A percentile compares a stretch with the other conserved stretches of the same genome.
Evolutionary conservation across 2,888 invertebrate species (phyloP).

Genomic region (Acronicta psi): DNA sequence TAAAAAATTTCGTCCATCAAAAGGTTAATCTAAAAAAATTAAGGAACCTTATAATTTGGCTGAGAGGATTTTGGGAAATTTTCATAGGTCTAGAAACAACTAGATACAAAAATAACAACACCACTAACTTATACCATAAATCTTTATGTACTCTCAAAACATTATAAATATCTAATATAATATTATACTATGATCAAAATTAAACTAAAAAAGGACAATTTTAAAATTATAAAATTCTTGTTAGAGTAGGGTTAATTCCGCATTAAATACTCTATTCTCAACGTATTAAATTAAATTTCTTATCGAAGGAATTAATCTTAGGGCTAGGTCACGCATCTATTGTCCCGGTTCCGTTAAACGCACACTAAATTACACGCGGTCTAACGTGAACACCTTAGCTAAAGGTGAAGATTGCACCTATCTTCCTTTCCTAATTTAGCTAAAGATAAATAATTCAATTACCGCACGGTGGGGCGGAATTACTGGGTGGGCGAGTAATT

Average conservation of each 20-base stretch:
- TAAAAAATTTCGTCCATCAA: no score
- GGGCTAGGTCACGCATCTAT: slow-evolving; percentile 71
- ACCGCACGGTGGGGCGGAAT: slow-evolving; percentile 68
- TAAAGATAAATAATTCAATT: slow-evolving; percentile 84
- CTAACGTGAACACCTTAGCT: slow-evolving; percentile 69
- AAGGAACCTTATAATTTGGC: no score
- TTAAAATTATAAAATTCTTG: slow-evolving; percentile 13
- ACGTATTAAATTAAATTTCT: slow-evolving; percentile 60
- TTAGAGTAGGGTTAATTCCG: slow-evolving; percentile 40
- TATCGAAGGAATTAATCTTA: slow-evolving; percentile 61
- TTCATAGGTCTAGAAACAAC: no score
- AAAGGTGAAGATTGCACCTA: slow-evolving; percentile 76
- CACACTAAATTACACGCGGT: slow-evolving; percentile 75
- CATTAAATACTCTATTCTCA: slow-evolving; percentile 48
- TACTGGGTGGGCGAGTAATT: slow-evolving; percentile 86
- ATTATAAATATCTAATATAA: no score
- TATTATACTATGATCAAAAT: not conserved
- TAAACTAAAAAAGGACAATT: slow-evolving; percentile 3
- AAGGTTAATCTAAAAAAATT: no score
- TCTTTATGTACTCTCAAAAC: no score
- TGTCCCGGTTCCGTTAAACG: slow-evolving; percentile 75
- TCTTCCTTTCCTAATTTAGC: slow-evolving; percentile 69
- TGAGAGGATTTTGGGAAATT: no score
- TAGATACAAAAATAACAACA: no score
- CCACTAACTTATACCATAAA: no score